Percentiles rank a stretch among this genome's conserved stretches.
These are phyloP conservation scores for Xylocampa areola DNA, from an alignment of 2,888 invertebrate genomes.

Conservation along the genomic window DNA sequence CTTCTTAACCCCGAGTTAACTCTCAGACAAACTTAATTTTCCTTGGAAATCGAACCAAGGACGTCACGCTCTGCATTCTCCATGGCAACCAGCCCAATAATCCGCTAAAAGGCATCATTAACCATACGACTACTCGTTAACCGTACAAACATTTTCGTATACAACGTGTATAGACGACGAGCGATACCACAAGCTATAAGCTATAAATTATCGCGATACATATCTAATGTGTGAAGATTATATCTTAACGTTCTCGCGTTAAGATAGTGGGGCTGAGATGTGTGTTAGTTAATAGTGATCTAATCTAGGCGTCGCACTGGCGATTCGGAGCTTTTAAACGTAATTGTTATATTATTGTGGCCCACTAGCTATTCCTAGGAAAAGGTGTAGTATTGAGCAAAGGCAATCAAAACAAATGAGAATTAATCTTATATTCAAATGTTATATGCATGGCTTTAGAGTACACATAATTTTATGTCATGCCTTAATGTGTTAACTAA, in stretches of 20 bases:
- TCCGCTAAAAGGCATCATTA: background rate
- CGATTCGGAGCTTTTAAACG: background rate
- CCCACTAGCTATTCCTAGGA: too few relatives aligned
- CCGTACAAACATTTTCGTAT: conserved; percentile 21
- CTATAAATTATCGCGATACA: conserved; percentile 55
- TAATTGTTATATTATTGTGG: too few relatives aligned
- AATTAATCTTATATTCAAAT: too few relatives aligned
- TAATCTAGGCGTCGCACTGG: background rate
- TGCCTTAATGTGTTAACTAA: too few relatives aligned
- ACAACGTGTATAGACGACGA: conserved; percentile 33
- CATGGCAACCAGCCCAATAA: background rate
- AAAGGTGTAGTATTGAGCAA: too few relatives aligned
- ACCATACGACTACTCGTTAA: background rate
- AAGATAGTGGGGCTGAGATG: background rate
- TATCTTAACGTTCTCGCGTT: conserved; percentile 30
- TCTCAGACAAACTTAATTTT: too few relatives aligned
- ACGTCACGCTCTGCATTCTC: too few relatives aligned
- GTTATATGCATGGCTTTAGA: too few relatives aligned
- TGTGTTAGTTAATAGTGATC: conserved; percentile 23
- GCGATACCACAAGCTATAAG: conserved; percentile 55
- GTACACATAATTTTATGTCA: too few relatives aligned
- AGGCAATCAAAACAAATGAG: too few relatives aligned
- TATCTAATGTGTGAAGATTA: conserved; percentile 38
- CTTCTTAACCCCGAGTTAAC: too few relatives aligned
- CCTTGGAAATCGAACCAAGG: too few relatives aligned